Percentiles rank a stretch among this genome's conserved stretches.
phyloP scores from a whole-genome alignment of 2,888 invertebrate genomes.

The Ennomos fuscantarius region DNA sequence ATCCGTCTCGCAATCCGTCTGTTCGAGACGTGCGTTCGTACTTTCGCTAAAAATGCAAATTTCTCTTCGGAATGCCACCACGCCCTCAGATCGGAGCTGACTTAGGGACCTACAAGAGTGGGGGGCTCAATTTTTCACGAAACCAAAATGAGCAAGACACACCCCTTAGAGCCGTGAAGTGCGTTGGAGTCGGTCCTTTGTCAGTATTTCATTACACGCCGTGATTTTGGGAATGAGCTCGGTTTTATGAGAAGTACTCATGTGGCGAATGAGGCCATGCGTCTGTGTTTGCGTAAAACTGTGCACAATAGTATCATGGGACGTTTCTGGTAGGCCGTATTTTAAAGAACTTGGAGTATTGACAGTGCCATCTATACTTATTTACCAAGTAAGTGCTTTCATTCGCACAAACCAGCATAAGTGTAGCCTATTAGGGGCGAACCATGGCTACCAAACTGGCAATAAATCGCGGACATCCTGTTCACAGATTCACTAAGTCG shows the following conservation, averaged over 20 bases:
- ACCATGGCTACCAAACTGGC: no score
- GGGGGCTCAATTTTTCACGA: constrained; percentile 77
- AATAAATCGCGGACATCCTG: no score
- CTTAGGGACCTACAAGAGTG: constrained; percentile 59
- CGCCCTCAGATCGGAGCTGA: constrained; percentile 69
- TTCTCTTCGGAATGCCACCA: constrained; percentile 72
- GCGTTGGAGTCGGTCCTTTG: constrained; percentile 52
- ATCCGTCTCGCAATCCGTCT: constrained; percentile 79
- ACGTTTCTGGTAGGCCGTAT: no score
- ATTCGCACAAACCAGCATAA: no score
- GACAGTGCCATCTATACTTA: no score
- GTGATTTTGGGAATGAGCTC: constrained; percentile 52
- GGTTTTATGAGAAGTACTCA: constrained; percentile 39
- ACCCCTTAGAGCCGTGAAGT: constrained; percentile 66
- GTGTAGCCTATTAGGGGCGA: no score
- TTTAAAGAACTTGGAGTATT: no score
- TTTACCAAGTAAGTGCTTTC: no score
- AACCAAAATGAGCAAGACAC: constrained; percentile 77
- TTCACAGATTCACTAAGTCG: no score
- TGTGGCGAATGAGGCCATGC: constrained; percentile 16
- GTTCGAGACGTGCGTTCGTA: constrained; percentile 74
- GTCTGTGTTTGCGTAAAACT: constrained; percentile 15
- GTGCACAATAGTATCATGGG: no score
- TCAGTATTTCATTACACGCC: constrained; percentile 62
- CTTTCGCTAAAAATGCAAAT: constrained; percentile 84